Percentiles rank a stretch among this genome's conserved stretches.
These are phyloP conservation scores for Pagrus major DNA, from an alignment of 2,113 vertebrate genomes.

Conservation along the genomic window DNA sequence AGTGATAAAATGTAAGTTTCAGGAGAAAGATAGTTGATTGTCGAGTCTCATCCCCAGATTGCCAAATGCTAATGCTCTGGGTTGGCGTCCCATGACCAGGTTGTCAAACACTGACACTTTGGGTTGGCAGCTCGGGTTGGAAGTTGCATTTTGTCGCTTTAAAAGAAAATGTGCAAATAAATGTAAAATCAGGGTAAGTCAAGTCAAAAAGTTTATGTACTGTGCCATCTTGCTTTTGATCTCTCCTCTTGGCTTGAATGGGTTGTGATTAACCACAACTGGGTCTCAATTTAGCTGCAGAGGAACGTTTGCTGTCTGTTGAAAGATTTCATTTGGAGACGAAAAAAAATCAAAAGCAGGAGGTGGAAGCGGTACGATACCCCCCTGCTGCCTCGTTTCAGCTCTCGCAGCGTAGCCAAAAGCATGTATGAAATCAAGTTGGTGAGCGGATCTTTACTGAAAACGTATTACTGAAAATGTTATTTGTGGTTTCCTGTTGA, in stretches of 20 bases:
- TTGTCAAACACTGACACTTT: too few species aligned
- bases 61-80: too few species aligned
- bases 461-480: slow-evolving; percentile 25
- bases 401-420: slow-evolving; percentile 19
- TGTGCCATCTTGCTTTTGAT: neutral
- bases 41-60: too few species aligned
- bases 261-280: slow-evolving; percentile 31
- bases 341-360: slow-evolving; percentile 20
- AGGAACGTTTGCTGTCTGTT: slow-evolving; percentile 27
- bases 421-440: neutral
- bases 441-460: neutral
- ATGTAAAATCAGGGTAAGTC: too few species aligned
- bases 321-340: slow-evolving; percentile 36
- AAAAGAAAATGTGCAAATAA: too few species aligned
- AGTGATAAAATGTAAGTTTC: too few species aligned
- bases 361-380: slow-evolving; percentile 32
- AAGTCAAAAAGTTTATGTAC: neutral
- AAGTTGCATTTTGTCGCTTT: too few species aligned
- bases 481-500: neutral
- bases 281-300: slow-evolving; percentile 40
- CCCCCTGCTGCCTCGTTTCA: slow-evolving; percentile 25
- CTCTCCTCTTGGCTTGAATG: slow-evolving; percentile 32
- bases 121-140: too few species aligned
- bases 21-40: too few species aligned
- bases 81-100: too few species aligned